Conservation (phyloP, 2,113 vertebrate genomes). For the Rhineura floridana region DNA sequence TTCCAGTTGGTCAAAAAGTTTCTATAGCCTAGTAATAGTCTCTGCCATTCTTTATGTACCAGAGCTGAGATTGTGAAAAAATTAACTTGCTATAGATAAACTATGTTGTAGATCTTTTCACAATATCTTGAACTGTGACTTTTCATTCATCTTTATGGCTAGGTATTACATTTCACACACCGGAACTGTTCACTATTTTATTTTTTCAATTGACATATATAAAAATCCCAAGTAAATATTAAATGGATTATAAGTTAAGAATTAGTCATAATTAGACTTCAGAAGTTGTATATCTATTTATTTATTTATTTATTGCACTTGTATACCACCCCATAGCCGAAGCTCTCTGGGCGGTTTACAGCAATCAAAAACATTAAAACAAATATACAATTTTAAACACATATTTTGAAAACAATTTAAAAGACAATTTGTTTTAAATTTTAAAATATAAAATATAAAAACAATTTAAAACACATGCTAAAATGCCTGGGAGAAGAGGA, state of each 20-base stretch:
- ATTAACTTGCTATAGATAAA: neutral
- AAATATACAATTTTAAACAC: too few species aligned
- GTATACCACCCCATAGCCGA: too few species aligned
- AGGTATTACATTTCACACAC: neutral
- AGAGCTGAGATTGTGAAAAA: neutral
- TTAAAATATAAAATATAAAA: too few species aligned
- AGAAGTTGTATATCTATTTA: neutral
- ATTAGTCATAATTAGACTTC: neutral
- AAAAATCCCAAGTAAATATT: neutral
- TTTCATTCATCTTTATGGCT: neutral
- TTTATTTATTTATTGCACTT: too few species aligned
- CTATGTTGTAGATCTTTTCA: neutral
- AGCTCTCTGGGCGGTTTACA: too few species aligned
- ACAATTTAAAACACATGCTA: too few species aligned
- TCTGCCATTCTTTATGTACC: neutral
- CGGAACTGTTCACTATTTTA: neutral
- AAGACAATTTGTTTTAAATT: too few species aligned
- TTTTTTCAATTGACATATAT: neutral
- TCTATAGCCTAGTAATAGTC: neutral
- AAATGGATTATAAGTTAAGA: constrained; percentile 9
- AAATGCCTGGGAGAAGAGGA: too few species aligned
- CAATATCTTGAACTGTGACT: neutral
- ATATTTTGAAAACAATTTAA: too few species aligned
- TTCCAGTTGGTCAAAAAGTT: neutral
- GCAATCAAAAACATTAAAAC: too few species aligned